Percentiles rank a stretch among this genome's conserved stretches.
Evolutionary conservation across 1,140 invertebrate genomes (phyloP).

Genomic region (Scaptomyza montana): DNA sequence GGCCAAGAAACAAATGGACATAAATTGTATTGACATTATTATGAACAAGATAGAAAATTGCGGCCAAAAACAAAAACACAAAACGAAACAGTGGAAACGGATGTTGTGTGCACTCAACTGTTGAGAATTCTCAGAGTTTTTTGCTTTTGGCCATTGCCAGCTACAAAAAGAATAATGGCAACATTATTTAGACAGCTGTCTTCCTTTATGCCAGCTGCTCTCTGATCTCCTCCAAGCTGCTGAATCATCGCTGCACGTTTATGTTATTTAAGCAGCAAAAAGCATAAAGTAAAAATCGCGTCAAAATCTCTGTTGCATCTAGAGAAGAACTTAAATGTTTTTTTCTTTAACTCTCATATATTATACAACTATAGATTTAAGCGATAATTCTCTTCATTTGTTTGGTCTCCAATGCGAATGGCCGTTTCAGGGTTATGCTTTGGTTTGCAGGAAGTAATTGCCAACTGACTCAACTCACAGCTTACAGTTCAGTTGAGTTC

Average conservation of each 20-base stretch:
- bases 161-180: conserved; percentile 63
- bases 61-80: conserved; percentile 27
- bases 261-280: conserved; percentile 48
- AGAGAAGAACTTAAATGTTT: conserved; percentile 43
- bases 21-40: conserved; percentile 82
- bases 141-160: conserved; percentile 23
- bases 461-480: conserved; percentile 26
- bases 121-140: conserved; percentile 43
- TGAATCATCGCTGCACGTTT: conserved; percentile 57
- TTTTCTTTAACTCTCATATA: not conserved
- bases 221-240: conserved; percentile 12
- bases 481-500: not conserved
- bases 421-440: conserved; percentile 70
- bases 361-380: not conserved
- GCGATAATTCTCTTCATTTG: not conserved
- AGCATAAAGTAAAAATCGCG: no score
- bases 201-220: not conserved
- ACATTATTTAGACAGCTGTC: conserved; percentile 9
- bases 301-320: conserved; percentile 33
- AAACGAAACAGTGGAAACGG: conserved; percentile 63
- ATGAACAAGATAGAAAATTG: conserved; percentile 73
- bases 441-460: conserved; percentile 66
- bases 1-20: conserved; percentile 62
- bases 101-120: conserved; percentile 76
- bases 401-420: conserved; percentile 39